Evolutionary conservation across 35 echinoderm and acorn worm species (phyloP), one percentile per base, ranked within the genome.

Genomic region (Amphiura filiformis): DNA sequence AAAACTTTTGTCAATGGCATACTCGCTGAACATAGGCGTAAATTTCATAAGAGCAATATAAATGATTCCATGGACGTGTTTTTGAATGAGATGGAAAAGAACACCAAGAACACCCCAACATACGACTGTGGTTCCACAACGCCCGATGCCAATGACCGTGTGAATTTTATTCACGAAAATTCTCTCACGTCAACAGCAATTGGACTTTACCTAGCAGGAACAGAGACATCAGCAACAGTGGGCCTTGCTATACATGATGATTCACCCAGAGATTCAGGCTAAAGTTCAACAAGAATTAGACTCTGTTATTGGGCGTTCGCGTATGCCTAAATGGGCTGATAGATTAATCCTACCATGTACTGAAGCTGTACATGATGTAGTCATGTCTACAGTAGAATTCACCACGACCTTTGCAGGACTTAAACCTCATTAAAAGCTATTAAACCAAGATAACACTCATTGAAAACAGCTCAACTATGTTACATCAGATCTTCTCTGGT

Each of bases 1-100:
- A 22, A 30, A 1, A 30, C 47, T 32, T 65, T 65, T n/a, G 44
- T 70, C 32, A 32, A 36, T 0, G 52, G 34, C 18, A 32, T 85
- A 30, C 32, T 85, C 31, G 18, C 33, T 1, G 83, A 85, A 18
- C 83, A 85, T 34, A 34, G 5, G 56, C 0, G n/a, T 18, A 39
- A 81, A 13, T 94, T 87, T 78, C 57, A 90, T 76, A 22, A 77
- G 33, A 38, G 76, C 65, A 42, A 90, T 9, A 86, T 94, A 15
- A 82, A 84, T 15, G 92, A 94, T 39, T 87, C 90, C 79, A 87
- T 90, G 37, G 92, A 94, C 34, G 82, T 88, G 18, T 94, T 90
- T 39, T 78, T 93, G 18, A 56, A 85, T 23, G 83, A 85, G 37
- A 85, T 65, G 42, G 76, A 81, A 32, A 22, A 70, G n/a, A n/a